phyloP scores from a whole-genome alignment of 2,797 vertebrate species.

The Pseudochromis fuscus region DNA sequence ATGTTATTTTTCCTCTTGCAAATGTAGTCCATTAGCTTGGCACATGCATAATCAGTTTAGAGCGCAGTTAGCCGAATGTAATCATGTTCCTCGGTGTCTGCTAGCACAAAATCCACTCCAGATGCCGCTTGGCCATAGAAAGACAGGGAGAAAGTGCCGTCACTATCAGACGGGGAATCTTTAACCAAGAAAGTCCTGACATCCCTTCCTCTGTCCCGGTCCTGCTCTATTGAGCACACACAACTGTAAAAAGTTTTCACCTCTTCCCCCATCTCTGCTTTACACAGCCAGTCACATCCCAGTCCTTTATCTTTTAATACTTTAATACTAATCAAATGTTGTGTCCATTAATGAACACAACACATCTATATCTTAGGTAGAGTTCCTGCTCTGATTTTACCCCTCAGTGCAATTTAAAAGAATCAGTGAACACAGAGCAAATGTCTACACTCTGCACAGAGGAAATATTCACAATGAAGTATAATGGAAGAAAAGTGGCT shows the following conservation, averaged over 20 bases:
- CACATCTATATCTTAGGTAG: constrained; percentile 64
- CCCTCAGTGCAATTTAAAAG: constrained; percentile 73
- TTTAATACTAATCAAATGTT: constrained; percentile 54
- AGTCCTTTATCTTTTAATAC: constrained; percentile 36
- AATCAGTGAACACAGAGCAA: constrained; percentile 65
- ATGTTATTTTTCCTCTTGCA: constrained; percentile 99
- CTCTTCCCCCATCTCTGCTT: constrained; percentile 28
- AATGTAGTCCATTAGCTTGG: constrained; percentile 99
- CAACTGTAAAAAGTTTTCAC: constrained; percentile 67
- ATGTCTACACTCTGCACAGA: constrained; percentile 66
- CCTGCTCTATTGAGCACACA: constrained; percentile 74
- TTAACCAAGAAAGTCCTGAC: constrained; percentile 78
- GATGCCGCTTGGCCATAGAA: constrained; percentile 92
- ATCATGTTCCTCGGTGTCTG: constrained; percentile 99
- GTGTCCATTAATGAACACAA: constrained; percentile 62
- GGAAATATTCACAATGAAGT: constrained; percentile 74
- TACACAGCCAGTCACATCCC: constrained; percentile 38
- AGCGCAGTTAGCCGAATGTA: constrained; percentile 99
- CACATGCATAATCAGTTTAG: constrained; percentile 99
- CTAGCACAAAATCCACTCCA: constrained; percentile 98
- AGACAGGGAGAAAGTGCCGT: constrained; percentile 87
- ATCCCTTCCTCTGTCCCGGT: constrained; percentile 69
- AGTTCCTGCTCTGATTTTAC: constrained; percentile 72
- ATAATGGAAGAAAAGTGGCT: constrained; percentile 56
- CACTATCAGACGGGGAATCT: constrained; percentile 83